phyloP scores from a whole-genome alignment of 2,888 invertebrate species.

The Cantharis rustica region DNA sequence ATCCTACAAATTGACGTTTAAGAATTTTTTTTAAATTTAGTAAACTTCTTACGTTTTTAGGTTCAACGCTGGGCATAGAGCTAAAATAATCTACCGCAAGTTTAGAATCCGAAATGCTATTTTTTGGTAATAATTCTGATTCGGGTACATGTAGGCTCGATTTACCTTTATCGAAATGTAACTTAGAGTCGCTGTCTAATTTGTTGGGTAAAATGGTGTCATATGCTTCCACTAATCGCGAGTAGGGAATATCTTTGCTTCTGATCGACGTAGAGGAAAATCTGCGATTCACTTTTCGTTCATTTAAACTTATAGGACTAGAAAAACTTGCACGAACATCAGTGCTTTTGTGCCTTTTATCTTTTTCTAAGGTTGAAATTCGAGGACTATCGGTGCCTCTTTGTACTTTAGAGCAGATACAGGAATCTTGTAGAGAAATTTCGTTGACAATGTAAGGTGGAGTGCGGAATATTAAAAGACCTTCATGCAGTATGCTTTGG shows the following conservation, averaged over 20 bases:
- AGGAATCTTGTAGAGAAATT: constrained; percentile 73
- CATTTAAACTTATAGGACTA: constrained; percentile 53
- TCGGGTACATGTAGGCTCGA: constrained; percentile 55
- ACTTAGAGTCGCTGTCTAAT: constrained; percentile 73
- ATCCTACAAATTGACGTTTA: background rate
- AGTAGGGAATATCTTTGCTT: constrained; percentile 75
- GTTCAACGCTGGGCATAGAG: constrained; percentile 45
- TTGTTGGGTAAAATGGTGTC: constrained; percentile 58
- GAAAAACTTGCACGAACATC: constrained; percentile 44
- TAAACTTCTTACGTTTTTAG: background rate
- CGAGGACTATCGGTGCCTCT: constrained; percentile 40
- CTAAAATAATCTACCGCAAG: constrained; percentile 77
- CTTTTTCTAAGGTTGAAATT: constrained; percentile 37
- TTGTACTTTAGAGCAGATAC: constrained; percentile 21
- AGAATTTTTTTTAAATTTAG: background rate
- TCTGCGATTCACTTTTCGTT: constrained; percentile 57
- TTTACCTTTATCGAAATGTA: constrained; percentile 61
- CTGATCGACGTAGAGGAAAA: constrained; percentile 67
- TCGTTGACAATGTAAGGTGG: constrained; percentile 83
- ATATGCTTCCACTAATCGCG: constrained; percentile 75
- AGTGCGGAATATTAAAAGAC: constrained; percentile 87
- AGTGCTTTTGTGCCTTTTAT: constrained; percentile 34
- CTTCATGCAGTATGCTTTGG: constrained; percentile 88
- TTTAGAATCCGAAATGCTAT: constrained; percentile 85
- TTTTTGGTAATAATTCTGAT: constrained; percentile 67